Percentiles rank a stretch among this genome's conserved stretches.
Evolutionary conservation across 92 coral and sea anemone species (phyloP).

Genomic region (Virgularia gustaviana): DNA sequence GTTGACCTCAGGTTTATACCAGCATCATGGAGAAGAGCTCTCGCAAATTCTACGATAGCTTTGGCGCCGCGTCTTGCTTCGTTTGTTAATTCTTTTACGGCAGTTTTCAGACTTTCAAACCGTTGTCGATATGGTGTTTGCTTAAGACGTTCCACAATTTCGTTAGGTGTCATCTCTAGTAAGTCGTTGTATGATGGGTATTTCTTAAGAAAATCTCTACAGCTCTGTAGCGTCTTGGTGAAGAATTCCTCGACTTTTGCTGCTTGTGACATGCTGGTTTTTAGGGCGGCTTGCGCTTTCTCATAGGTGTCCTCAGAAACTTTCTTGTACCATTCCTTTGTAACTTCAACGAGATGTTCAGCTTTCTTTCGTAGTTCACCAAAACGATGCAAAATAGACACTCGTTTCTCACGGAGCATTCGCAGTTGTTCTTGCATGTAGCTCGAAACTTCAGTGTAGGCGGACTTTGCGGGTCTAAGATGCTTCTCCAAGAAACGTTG

Average conservation of each 20-base stretch:
- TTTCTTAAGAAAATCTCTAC: background rate
- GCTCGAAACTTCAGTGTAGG: conserved; percentile 10
- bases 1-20: conserved; percentile 58
- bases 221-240: background rate
- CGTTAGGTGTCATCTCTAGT: conserved; percentile 25
- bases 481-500: background rate
- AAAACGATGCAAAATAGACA: background rate
- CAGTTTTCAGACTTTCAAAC: background rate
- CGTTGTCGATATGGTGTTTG: background rate
- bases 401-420: conserved; percentile 6
- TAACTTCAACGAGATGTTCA: background rate
- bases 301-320: background rate
- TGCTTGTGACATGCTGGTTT: background rate
- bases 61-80: background rate
- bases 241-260: background rate
- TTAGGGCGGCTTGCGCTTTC: background rate
- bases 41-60: background rate
- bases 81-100: background rate
- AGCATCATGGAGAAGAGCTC: conserved; percentile 23
- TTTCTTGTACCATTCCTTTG: background rate
- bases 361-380: background rate
- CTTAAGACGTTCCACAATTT: conserved; percentile 7
- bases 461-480: conserved; percentile 2
- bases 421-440: background rate
- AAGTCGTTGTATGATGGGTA: background rate